These are phyloP conservation scores for Sander vitreus DNA, from an alignment of 2,113 vertebrate species.

Conservation along the genomic window DNA sequence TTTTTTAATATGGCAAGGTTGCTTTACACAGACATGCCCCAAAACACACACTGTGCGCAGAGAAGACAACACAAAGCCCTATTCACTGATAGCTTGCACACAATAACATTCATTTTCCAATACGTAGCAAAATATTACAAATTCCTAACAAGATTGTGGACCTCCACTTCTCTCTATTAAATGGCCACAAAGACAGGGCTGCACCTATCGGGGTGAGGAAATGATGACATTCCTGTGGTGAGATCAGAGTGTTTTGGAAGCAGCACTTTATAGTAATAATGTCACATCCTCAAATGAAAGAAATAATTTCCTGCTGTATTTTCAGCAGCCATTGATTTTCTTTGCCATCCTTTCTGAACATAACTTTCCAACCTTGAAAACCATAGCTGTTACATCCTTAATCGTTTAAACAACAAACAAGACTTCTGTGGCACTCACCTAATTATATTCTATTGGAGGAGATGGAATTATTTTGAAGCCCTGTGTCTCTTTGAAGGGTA, in stretches of 20 bases:
- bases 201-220: constrained; percentile 39
- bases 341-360: constrained; percentile 20
- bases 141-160: constrained; percentile 66
- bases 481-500: neutral
- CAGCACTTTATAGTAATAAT: constrained; percentile 63
- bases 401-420: constrained; percentile 15
- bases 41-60: constrained; percentile 45
- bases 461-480: neutral
- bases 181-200: constrained; percentile 57
- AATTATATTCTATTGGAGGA: neutral
- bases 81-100: constrained; percentile 63
- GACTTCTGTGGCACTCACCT: neutral
- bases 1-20: constrained; percentile 30
- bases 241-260: constrained; percentile 53
- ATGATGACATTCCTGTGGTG: constrained; percentile 67
- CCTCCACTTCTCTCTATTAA: constrained; percentile 63
- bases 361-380: constrained; percentile 58
- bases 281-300: constrained; percentile 58
- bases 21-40: constrained; percentile 22
- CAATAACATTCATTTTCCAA: constrained; percentile 66
- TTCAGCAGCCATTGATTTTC: constrained; percentile 19
- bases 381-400: neutral
- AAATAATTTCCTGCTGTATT: constrained; percentile 28
- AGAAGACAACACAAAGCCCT: constrained; percentile 51
- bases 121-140: constrained; percentile 71